Conservation (phyloP, 2,797 vertebrate genomes). For the Sciurus carolinensis region DNA sequence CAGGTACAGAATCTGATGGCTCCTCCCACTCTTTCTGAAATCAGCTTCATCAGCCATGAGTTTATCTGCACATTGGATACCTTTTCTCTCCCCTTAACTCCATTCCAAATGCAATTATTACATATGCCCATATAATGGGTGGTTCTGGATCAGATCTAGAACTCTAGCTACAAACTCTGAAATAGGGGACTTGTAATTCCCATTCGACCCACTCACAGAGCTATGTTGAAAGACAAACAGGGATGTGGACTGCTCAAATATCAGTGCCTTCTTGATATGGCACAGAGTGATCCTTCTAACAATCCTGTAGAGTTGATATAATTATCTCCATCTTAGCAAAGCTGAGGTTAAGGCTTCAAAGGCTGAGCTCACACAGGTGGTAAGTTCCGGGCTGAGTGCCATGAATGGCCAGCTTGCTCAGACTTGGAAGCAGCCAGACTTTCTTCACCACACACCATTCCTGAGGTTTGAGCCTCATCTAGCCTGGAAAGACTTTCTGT, state of each 20-base stretch:
- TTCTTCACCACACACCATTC: background rate
- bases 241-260: background rate
- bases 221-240: background rate
- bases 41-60: background rate
- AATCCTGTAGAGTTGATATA: background rate
- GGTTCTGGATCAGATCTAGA: background rate
- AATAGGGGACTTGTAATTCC: background rate
- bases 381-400: background rate
- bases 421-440: background rate
- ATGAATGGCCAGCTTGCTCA: background rate
- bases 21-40: background rate
- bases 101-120: background rate
- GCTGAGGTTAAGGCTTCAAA: background rate
- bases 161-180: background rate
- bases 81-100: background rate
- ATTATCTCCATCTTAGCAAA: background rate
- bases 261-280: background rate
- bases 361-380: background rate
- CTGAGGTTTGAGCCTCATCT: background rate
- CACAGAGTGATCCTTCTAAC: background rate
- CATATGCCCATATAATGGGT: background rate
- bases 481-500: constrained; percentile 20
- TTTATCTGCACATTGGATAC: background rate
- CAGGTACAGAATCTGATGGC: background rate
- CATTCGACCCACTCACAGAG: background rate